phyloP scores from a whole-genome alignment of 1,140 invertebrate species.

The Hylyphantes graminicola region DNA sequence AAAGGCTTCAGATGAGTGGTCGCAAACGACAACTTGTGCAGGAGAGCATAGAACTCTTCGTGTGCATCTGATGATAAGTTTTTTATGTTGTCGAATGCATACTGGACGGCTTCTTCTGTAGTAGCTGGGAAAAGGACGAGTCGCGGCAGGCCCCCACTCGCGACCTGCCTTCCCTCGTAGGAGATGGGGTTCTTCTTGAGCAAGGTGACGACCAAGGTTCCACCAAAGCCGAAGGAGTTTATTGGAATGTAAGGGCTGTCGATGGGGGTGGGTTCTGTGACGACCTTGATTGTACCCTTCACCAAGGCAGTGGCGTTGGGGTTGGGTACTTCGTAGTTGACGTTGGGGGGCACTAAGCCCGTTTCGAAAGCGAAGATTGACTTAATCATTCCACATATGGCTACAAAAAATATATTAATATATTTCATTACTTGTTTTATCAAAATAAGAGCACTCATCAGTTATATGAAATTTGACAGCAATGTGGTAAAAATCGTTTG shows the following conservation, averaged over 20 bases:
- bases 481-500: too few species aligned
- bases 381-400: constrained; percentile 67
- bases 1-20: constrained; percentile 9
- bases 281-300: constrained; percentile 84
- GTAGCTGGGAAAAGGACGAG: constrained; percentile 69
- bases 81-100: constrained; percentile 66
- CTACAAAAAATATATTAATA: constrained; percentile 71
- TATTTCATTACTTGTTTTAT: neutral
- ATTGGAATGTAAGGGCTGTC: constrained; percentile 88
- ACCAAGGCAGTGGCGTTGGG: constrained; percentile 69
- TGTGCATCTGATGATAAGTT: constrained; percentile 62
- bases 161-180: neutral
- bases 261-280: constrained; percentile 70
- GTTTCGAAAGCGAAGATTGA: constrained; percentile 70
- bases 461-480: too few species aligned
- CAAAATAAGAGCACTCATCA: neutral
- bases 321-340: constrained; percentile 72
- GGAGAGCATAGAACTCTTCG: constrained; percentile 47
- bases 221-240: constrained; percentile 98
- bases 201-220: constrained; percentile 93
- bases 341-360: constrained; percentile 70
- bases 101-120: constrained; percentile 69
- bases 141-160: constrained; percentile 56
- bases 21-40: constrained; percentile 34
- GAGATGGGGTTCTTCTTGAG: constrained; percentile 74